A percentile compares a stretch with the other conserved stretches of the same genome.
Conservation (phyloP, 2,888 invertebrate species). For the Phengaris arion region DNA sequence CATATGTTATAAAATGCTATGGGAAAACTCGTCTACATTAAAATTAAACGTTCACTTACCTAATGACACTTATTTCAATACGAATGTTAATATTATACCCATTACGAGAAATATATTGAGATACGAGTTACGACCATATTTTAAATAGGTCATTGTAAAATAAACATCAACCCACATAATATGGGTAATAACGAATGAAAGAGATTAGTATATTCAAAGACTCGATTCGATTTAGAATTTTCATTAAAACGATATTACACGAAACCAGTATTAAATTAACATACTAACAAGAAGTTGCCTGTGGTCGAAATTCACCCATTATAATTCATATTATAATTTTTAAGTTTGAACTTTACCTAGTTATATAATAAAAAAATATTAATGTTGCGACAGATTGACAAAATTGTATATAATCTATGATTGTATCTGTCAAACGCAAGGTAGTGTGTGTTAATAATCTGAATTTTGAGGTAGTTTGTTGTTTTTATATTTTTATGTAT, state of each 20-base stretch:
- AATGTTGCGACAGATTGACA: too few relatives aligned
- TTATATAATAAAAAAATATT: too few relatives aligned
- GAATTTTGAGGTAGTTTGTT: too few relatives aligned
- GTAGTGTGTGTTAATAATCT: too few relatives aligned
- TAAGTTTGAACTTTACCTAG: too few relatives aligned
- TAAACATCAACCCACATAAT: background rate
- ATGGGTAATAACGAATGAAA: background rate
- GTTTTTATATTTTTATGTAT: too few relatives aligned
- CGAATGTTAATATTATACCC: constrained; percentile 15
- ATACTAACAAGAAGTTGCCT: background rate
- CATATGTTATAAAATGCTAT: background rate
- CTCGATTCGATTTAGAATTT: background rate
- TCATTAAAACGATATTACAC: background rate
- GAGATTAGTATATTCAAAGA: background rate
- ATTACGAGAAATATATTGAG: constrained; percentile 1
- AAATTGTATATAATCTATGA: too few relatives aligned
- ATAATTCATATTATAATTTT: too few relatives aligned
- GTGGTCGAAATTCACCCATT: too few relatives aligned
- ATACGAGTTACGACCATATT: background rate
- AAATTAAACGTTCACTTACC: background rate
- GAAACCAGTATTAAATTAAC: background rate
- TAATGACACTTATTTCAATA: constrained; percentile 5
- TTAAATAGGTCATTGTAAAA: background rate
- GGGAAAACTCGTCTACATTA: background rate
- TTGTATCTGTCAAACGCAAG: too few relatives aligned